Evolutionary conservation across 2,113 vertebrate species (phyloP), one percentile per base, ranked within the genome.

Genomic region (Jaculus jaculus): DNA sequence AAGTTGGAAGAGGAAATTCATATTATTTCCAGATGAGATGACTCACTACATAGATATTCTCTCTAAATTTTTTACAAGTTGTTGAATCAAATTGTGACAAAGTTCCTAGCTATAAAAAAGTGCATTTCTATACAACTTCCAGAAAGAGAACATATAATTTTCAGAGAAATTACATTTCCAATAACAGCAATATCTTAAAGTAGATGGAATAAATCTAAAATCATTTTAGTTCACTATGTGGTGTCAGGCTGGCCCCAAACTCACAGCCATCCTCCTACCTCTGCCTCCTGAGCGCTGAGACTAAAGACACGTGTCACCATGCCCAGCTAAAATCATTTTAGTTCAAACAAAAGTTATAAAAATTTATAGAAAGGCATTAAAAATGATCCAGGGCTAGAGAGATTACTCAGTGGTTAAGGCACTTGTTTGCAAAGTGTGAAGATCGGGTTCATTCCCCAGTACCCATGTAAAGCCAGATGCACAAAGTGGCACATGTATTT

Each of bases 151-250:
- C 71, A 93, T 5, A 79, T 2, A 83, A 42, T 80, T 91, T 88
- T 74, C 60, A 85, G 85, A 85, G 16, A 78, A 93, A 60, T 80
- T 82, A 73, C 23, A 91, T 86, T 90, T 86, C 34, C 3, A 93
- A 34, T 82, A 86, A 3, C 3, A 91, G 75, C 54, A 63, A 87
- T 87, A 7, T 87, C 18, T 47, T 54, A 47, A 84, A 24, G 0
- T 78, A 78, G 84, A 69, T 66, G 21, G 1, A 75, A 84, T 84
- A 74, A 79, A 74, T 60, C 58, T 73, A 51, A 69, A 73, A 30
- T 68, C 54, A 18, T 63, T 92, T 93, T 32, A 88, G 51, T n/a
- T 34, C 30, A 39, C 42, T 47, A 47, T 47, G 42, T 47, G 8
- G 42, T 47, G 42, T 47, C 42, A 47, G 42, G 42, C 42, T 47